Evolutionary conservation across 2,888 invertebrate genomes (phyloP).

Genomic region (Patella caerulea): DNA sequence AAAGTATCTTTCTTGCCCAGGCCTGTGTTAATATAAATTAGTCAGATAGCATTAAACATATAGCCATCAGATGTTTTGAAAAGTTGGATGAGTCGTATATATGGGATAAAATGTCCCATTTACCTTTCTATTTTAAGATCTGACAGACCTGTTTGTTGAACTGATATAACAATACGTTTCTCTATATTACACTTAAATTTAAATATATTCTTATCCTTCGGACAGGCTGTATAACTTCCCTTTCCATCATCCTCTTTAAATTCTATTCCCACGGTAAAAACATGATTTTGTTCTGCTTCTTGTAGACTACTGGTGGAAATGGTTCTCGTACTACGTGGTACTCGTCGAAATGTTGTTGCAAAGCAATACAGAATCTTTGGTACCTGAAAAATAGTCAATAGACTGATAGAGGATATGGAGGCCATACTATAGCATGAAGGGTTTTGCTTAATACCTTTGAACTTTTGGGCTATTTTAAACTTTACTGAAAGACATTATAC

Average conservation of each 20-base stretch:
- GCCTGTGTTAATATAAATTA: too few relatives aligned
- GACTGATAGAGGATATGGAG: too few relatives aligned
- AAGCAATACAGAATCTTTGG: conserved; percentile 81
- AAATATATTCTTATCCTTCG: conserved; percentile 76
- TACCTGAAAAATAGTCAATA: conserved; percentile 68
- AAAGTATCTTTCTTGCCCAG: too few relatives aligned
- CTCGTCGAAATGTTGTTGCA: conserved; percentile 92
- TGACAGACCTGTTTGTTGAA: conserved; percentile 74
- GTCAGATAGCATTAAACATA: too few relatives aligned
- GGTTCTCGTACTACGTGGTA: conserved; percentile 74
- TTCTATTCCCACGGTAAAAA: conserved; percentile 92
- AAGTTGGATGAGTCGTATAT: too few relatives aligned
- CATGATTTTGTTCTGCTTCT: conserved; percentile 77
- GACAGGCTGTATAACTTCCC: conserved; percentile 81
- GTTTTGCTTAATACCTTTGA: too few relatives aligned
- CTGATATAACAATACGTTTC: conserved; percentile 88
- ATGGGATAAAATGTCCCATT: background rate
- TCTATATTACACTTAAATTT: conserved; percentile 84
- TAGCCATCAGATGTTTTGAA: too few relatives aligned
- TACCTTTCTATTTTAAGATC: conserved; percentile 84
- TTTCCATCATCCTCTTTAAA: conserved; percentile 76
- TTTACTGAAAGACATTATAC: conserved; percentile 51
- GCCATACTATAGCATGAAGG: too few relatives aligned
- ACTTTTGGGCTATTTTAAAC: too few relatives aligned
- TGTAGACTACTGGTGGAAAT: conserved; percentile 35